Evolutionary conservation across 2,797 vertebrate species (phyloP).

Genomic region (Hozukius guyotensis): DNA sequence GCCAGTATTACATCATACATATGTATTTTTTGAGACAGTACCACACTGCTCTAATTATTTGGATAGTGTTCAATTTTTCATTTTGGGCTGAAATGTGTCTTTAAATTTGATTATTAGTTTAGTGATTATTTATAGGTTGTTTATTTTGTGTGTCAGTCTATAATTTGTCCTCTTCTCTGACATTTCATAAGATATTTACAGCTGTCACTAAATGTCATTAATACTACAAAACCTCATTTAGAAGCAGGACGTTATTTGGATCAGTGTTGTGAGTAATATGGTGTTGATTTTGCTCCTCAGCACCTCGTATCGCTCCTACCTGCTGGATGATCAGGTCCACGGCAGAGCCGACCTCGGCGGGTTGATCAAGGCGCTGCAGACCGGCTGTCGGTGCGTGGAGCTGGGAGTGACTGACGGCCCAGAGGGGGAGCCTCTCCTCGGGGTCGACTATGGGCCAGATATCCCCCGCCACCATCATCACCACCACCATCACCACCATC

Average conservation of each 20-base stretch:
- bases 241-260: neutral
- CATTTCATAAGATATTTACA: neutral
- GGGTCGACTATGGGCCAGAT: slow-evolving; percentile 88
- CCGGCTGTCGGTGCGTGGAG: slow-evolving; percentile 93
- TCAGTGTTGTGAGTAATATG: neutral
- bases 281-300: slow-evolving; percentile 61
- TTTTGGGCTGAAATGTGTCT: neutral
- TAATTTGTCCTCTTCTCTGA: neutral
- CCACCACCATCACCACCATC: slow-evolving; percentile 81
- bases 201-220: neutral
- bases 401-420: slow-evolving; percentile 94
- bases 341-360: slow-evolving; percentile 93
- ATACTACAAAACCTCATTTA: neutral
- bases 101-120: neutral
- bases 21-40: neutral
- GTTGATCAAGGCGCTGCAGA: slow-evolving; percentile 90
- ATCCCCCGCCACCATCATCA: slow-evolving; percentile 81
- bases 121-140: neutral
- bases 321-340: slow-evolving; percentile 94
- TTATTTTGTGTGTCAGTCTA: neutral
- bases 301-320: slow-evolving; percentile 95
- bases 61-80: neutral
- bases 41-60: too few species aligned
- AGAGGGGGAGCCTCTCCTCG: slow-evolving; percentile 92
- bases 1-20: neutral